These are phyloP conservation scores for Syncerus caffer DNA, from an alignment of 2,797 vertebrate species.

Conservation along the genomic window DNA sequence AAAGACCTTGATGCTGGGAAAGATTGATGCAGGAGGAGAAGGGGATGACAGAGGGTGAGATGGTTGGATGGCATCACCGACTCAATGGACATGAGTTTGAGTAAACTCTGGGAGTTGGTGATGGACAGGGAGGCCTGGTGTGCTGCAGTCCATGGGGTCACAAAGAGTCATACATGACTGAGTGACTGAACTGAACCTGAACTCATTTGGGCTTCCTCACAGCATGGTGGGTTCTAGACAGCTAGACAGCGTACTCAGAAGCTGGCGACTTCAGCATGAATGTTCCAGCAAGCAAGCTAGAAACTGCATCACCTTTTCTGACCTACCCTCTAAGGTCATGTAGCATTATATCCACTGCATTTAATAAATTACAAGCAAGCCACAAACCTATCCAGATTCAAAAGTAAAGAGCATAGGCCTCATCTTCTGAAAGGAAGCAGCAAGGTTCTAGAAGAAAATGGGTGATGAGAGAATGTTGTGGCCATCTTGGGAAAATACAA, in stretches of 20 bases:
- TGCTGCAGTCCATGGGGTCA: background rate
- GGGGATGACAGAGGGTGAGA: background rate
- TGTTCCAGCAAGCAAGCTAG: background rate
- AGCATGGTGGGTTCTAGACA: background rate
- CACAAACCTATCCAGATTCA: background rate
- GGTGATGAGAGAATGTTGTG: background rate
- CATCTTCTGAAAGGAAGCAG: background rate
- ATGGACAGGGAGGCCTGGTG: background rate
- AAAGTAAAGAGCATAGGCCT: background rate
- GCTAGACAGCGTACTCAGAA: background rate
- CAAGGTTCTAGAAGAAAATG: background rate
- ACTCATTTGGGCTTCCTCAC: background rate
- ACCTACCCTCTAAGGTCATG: background rate
- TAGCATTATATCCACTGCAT: background rate
- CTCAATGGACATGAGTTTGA: background rate
- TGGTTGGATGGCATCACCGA: background rate
- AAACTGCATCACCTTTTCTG: background rate
- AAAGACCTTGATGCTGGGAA: background rate
- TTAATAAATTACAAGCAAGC: background rate
- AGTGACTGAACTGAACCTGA: background rate
- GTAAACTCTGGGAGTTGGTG: background rate
- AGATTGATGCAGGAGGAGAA: background rate
- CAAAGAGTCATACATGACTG: background rate
- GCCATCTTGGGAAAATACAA: background rate
- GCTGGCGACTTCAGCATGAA: background rate